Conservation (phyloP, 1,140 invertebrate genomes). For the Thalassaphorura encarpata region DNA sequence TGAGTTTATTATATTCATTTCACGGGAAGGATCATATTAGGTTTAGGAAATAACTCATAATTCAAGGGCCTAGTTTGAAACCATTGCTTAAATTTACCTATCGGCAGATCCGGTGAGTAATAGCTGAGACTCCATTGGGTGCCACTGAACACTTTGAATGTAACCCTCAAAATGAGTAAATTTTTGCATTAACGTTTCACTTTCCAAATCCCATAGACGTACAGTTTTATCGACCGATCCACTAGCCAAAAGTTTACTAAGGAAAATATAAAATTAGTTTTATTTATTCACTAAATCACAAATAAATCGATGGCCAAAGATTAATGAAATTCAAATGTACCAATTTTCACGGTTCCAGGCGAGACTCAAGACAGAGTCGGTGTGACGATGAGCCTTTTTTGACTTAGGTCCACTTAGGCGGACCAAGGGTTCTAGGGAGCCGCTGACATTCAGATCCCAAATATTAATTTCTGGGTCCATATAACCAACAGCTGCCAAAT, state of each 20-base stretch:
- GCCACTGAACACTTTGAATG: conserved; percentile 78
- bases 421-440: conserved; percentile 74
- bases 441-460: conserved; percentile 90
- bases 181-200: conserved; percentile 57
- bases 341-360: conserved; percentile 74
- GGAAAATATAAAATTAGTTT: conserved; percentile 17
- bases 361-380: conserved; percentile 78
- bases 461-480: conserved; percentile 86
- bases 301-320: background rate
- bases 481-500: conserved; percentile 79
- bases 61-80: background rate
- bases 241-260: conserved; percentile 79
- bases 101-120: conserved; percentile 65
- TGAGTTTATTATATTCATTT: no score
- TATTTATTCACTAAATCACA: background rate
- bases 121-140: conserved; percentile 67
- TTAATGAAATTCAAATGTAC: conserved; percentile 31
- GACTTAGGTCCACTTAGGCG: conserved; percentile 66
- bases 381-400: conserved; percentile 69
- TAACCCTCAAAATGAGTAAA: conserved; percentile 67
- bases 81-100: conserved; percentile 39
- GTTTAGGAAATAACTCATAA: no score
- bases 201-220: conserved; percentile 86
- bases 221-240: conserved; percentile 80
- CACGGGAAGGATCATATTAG: no score